Evolutionary conservation across 2,113 vertebrate species (phyloP).

Genomic region (Heterocephalus glaber): DNA sequence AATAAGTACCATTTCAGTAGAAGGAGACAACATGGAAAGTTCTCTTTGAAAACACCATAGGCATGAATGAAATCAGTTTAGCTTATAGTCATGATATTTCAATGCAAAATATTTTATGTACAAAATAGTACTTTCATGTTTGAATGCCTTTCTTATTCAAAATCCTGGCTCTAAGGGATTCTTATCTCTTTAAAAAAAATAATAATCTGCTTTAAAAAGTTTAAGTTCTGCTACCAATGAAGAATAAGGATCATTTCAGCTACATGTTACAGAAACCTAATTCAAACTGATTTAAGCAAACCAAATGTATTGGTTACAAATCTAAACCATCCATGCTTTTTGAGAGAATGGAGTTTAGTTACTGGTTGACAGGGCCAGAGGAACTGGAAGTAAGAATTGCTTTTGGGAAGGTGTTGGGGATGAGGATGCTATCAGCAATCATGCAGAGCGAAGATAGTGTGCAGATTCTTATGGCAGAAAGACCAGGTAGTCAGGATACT

Average conservation of each 20-base stretch:
- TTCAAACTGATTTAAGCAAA: neutral
- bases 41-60: neutral
- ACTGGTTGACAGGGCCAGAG: neutral
- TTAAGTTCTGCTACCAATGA: neutral
- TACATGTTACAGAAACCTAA: constrained; percentile 44
- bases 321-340: neutral
- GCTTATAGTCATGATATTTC: constrained; percentile 5
- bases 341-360: neutral
- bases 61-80: neutral
- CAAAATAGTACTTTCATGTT: constrained; percentile 18
- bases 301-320: neutral
- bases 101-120: neutral
- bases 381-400: neutral
- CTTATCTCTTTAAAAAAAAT: constrained; percentile 29
- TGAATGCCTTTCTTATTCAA: neutral
- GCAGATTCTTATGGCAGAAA: neutral
- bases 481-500: neutral
- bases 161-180: neutral
- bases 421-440: neutral
- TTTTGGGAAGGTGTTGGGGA: neutral
- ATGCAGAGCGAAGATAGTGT: neutral
- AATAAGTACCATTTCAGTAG: neutral
- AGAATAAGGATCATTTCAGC: neutral
- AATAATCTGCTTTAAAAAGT: constrained; percentile 18
- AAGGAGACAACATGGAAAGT: neutral